These are phyloP conservation scores for Phalacrocorax carbo DNA, from an alignment of 2,113 vertebrate genomes.

Conservation along the genomic window DNA sequence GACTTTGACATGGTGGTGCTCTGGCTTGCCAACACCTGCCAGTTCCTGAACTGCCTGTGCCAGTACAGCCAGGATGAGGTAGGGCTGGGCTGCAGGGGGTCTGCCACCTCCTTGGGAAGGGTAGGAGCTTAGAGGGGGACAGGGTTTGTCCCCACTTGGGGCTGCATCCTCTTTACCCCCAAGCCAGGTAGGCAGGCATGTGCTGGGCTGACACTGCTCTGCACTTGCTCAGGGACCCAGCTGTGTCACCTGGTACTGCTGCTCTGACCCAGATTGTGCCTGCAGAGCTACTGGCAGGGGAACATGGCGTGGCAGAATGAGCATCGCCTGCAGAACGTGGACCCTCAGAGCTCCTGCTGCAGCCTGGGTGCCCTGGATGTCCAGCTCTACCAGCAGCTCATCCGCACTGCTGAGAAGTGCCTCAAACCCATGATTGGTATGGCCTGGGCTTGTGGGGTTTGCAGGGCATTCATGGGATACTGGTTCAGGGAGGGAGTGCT, in stretches of 20 bases:
- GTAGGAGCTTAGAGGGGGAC: neutral
- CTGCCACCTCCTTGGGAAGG: neutral
- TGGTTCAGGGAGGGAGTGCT: fast-evolving
- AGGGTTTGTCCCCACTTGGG: neutral
- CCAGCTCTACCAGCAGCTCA: conserved; percentile 83
- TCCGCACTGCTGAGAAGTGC: conserved; percentile 65
- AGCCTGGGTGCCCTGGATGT: conserved; percentile 73
- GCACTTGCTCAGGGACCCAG: fast-evolving
- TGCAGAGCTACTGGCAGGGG: neutral
- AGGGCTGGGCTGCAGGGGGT: neutral
- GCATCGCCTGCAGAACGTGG: conserved; percentile 32
- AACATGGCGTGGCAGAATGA: neutral
- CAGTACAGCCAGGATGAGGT: conserved; percentile 66
- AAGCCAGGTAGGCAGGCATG: neutral
- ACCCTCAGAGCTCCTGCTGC: conserved; percentile 58
- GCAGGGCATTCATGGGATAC: fast-evolving
- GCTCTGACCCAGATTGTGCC: neutral
- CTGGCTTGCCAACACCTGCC: conserved; percentile 78
- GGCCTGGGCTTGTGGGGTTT: neutral
- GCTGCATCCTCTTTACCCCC: neutral
- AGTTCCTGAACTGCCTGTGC: conserved; percentile 74
- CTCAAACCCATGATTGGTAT: conserved; percentile 78
- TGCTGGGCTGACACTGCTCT: fast-evolving
- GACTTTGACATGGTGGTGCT: conserved; percentile 69
- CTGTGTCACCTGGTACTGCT: too few relatives aligned